Evolutionary conservation across 2,113 vertebrate species (phyloP), one percentile per base, ranked within the genome.

Genomic region (Nesogale talazaci): DNA sequence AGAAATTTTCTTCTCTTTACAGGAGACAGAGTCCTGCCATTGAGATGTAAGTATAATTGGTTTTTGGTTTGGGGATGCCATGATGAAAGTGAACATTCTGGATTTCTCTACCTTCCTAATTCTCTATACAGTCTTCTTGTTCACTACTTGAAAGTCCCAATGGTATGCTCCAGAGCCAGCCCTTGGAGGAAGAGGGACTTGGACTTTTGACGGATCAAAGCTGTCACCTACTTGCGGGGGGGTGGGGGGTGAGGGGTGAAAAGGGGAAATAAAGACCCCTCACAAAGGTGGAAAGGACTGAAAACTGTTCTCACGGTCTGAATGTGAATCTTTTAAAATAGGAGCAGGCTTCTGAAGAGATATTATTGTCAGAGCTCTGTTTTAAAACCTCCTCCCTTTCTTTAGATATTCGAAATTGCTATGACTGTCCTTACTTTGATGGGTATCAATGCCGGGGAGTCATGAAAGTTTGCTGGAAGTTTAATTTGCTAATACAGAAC

Each of bases 1-100:
- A 69, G 12, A 83, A 78, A 52, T 81, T 90, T 90, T 83, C 75
- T 92, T 96, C 17, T 94, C 34, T 96, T 76, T 16, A 79, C 86
- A 96, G 95, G 90, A 72, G 46, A 84, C 79, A 78, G 74, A 94
- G 56, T 82, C 29, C 17, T 75, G 74, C 23, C 80, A 31, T 0
- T 0, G 0, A 38, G 1, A 9, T 2, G 85, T 95, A 97, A 46
- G 17, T 67, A 12, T 46, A 91, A 20, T 78, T 84, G 56, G 36
- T 67, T 95, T 95, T n/a, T 38, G 31, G 0, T 87, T 86, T 42
- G 80, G n/a, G 61, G 23, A 74, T 40, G 25, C 12, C 36, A 34
- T 15, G 4, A 1, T 22, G 12, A 52, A 17, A 76, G 72, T 29
- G 69, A 20, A 38, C 4, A 23, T 23, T 20, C 11, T 57, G 77